phyloP scores from a whole-genome alignment of 1,140 invertebrate species.

The Andrena cerasifolii region DNA sequence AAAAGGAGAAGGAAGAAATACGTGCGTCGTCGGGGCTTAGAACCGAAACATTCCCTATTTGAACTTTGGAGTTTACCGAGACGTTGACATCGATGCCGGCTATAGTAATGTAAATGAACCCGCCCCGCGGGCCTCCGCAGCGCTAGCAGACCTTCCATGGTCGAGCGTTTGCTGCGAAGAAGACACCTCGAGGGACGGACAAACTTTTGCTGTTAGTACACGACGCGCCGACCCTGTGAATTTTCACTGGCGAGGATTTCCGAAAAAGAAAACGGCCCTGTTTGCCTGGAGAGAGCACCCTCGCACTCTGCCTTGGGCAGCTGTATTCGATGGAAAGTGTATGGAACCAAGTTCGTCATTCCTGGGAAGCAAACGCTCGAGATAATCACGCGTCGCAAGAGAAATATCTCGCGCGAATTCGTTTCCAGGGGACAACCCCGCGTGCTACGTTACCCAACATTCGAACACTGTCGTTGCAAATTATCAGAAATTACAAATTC shows the following conservation, averaged over 20 bases:
- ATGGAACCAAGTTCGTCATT: too few relatives aligned
- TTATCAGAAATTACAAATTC: too few relatives aligned
- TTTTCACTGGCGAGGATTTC: slow-evolving; percentile 15
- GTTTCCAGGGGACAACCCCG: too few relatives aligned
- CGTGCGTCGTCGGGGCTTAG: slow-evolving; percentile 8
- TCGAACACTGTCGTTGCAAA: too few relatives aligned
- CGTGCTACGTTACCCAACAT: too few relatives aligned
- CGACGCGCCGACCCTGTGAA: not conserved
- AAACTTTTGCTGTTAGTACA: slow-evolving; percentile 2
- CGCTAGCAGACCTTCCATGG: not conserved
- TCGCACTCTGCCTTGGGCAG: not conserved
- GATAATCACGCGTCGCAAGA: too few relatives aligned
- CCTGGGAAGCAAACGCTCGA: too few relatives aligned
- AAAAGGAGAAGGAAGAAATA: slow-evolving; percentile 1
- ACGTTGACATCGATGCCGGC: slow-evolving; percentile 55
- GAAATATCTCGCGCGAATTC: too few relatives aligned
- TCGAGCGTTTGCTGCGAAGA: not conserved
- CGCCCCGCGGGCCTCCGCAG: not conserved
- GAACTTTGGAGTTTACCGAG: slow-evolving; percentile 61
- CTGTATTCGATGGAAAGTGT: too few relatives aligned
- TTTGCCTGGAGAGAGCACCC: not conserved
- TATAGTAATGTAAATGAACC: slow-evolving; percentile 65
- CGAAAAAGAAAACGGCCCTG: slow-evolving; percentile 13
- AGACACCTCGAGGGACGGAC: not conserved
- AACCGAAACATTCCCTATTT: slow-evolving; percentile 50